Evolutionary conservation across 2,797 vertebrate genomes (phyloP).

Genomic region (Dendrocincla fuliginosa): DNA sequence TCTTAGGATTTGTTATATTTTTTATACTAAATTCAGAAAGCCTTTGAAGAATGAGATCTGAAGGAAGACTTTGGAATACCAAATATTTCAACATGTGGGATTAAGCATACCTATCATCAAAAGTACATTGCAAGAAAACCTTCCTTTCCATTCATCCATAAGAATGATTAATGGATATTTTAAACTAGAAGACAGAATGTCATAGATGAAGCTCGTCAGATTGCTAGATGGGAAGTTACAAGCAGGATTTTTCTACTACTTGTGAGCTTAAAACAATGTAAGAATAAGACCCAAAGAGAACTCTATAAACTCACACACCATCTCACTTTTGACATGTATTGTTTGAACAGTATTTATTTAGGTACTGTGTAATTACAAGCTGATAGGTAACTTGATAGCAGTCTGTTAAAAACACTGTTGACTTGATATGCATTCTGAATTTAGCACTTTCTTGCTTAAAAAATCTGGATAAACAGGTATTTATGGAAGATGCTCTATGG

Average conservation of each 20-base stretch:
- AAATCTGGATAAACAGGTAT: neutral
- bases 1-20: neutral
- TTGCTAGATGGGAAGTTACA: neutral
- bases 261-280: neutral
- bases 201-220: neutral
- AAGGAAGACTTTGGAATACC: neutral
- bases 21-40: neutral
- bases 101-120: neutral
- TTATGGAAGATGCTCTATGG: neutral
- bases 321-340: neutral
- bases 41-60: neutral
- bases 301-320: neutral
- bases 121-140: neutral
- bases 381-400: neutral
- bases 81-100: neutral
- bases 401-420: neutral
- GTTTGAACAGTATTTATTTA: neutral
- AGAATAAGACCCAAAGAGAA: neutral
- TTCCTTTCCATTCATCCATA: neutral
- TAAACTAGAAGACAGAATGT: neutral
- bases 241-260: neutral
- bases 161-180: neutral
- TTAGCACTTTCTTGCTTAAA: neutral
- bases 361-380: neutral
- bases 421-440: neutral